Percentiles rank a stretch among this genome's conserved stretches.
phyloP scores from a whole-genome alignment of 2,888 invertebrate species.

The Steromphala cineraria region DNA sequence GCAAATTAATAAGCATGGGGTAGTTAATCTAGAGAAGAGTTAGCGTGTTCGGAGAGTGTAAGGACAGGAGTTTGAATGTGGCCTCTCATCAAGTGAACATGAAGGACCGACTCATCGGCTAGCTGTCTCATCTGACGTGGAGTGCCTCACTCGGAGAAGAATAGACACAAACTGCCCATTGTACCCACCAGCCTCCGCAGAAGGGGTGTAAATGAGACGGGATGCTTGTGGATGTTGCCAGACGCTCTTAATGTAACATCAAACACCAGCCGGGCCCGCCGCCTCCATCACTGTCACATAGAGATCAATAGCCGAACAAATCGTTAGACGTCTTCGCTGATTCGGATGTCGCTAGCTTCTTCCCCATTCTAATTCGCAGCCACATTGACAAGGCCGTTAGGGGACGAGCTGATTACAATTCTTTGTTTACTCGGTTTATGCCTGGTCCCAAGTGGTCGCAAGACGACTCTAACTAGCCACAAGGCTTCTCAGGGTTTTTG shows the following conservation, averaged over 20 bases:
- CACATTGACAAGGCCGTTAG: conserved; percentile 5
- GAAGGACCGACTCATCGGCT: neutral
- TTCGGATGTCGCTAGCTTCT: neutral
- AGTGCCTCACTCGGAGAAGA: neutral
- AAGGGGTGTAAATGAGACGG: conserved; percentile 1
- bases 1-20: too few relatives aligned
- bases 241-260: conserved; percentile 6
- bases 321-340: neutral
- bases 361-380: neutral
- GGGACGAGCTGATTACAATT: conserved; percentile 1
- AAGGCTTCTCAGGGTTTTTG: neutral
- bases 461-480: conserved; percentile 6
- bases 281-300: neutral
- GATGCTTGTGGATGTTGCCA: neutral
- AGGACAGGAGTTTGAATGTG: too few relatives aligned
- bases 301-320: neutral
- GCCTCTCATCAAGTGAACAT: neutral
- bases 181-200: neutral
- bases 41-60: too few relatives aligned
- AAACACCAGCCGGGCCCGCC: neutral
- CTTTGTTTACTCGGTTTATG: conserved; percentile 4
- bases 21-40: too few relatives aligned
- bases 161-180: neutral
- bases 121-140: neutral
- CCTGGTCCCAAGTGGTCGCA: conserved; percentile 1